Evolutionary conservation across 2,797 vertebrate species (phyloP).

Genomic region (Syncerus caffer): DNA sequence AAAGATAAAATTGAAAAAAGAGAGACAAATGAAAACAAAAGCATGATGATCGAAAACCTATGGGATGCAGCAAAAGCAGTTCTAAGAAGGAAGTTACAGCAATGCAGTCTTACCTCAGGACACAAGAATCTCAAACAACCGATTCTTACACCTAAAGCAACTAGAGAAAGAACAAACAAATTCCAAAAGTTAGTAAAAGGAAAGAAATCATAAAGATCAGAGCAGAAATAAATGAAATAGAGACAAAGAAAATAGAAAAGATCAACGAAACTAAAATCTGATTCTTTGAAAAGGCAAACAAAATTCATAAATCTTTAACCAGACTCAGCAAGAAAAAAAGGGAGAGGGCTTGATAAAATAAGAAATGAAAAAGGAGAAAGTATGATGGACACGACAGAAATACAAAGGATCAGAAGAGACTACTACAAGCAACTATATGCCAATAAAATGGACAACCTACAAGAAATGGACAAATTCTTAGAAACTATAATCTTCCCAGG

Average conservation of each 20-base stretch:
- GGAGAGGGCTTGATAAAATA: not conserved
- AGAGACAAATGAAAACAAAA: not conserved
- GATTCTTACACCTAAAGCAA: not conserved
- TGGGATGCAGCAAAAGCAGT: not conserved
- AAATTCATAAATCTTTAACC: not conserved
- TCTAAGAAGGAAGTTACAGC: not conserved
- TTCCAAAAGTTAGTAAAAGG: not conserved
- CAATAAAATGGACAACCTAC: not conserved
- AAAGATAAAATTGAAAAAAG: not conserved
- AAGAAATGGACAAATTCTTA: not conserved
- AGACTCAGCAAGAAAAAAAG: not conserved
- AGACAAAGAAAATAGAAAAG: not conserved
- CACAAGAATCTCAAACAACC: not conserved
- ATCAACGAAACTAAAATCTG: not conserved
- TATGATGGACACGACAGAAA: fast-evolving
- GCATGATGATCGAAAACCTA: not conserved
- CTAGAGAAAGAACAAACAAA: not conserved
- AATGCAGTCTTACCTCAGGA: not conserved
- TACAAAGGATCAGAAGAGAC: not conserved
- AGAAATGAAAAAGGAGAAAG: not conserved
- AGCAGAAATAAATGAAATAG: not conserved
- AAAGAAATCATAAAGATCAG: not conserved
- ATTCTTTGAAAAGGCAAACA: not conserved
- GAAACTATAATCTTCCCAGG: not conserved
- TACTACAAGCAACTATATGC: not conserved